phyloP scores from a whole-genome alignment of 2,888 invertebrate genomes.

The Agrilus biguttatus region DNA sequence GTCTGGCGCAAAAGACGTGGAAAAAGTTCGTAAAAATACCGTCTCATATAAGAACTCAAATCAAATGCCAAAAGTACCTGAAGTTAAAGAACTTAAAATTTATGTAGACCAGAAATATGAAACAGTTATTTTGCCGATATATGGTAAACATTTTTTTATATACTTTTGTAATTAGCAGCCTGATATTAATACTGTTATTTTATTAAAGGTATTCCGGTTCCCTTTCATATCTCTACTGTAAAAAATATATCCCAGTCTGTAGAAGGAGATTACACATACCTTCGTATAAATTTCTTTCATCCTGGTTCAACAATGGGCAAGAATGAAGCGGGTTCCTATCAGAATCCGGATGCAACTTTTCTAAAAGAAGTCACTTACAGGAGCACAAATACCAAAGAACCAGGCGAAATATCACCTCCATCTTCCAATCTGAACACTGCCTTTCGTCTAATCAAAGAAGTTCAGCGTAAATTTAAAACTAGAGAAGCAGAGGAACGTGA shows the following conservation, averaged over 20 bases:
- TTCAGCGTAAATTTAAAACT: constrained; percentile 94
- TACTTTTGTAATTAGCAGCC: no score
- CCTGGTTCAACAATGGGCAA: constrained; percentile 94
- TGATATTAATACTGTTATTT: no score
- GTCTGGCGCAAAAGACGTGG: constrained; percentile 69
- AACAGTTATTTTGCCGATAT: constrained; percentile 94
- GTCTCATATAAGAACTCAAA: constrained; percentile 86
- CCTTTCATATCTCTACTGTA: constrained; percentile 97
- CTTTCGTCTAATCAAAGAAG: constrained; percentile 93
- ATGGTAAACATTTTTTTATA: constrained; percentile 39
- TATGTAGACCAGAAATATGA: constrained; percentile 96
- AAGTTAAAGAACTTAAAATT: constrained; percentile 84
- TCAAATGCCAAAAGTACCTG: constrained; percentile 87
- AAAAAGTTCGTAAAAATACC: constrained; percentile 85
- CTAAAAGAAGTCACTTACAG: constrained; percentile 98
- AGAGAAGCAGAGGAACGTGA: constrained; percentile 97
- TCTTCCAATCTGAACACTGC: constrained; percentile 93
- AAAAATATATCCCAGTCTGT: constrained; percentile 98
- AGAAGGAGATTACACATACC: constrained; percentile 97
- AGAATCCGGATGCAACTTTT: constrained; percentile 92
- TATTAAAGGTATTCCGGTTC: constrained; percentile 54
- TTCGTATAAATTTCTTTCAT: constrained; percentile 96
- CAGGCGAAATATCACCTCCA: constrained; percentile 86
- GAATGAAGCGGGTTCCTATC: constrained; percentile 80
- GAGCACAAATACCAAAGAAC: constrained; percentile 94